These are phyloP conservation scores for Champsocephalus gunnari DNA, from an alignment of 2,797 vertebrate species.

Conservation along the genomic window DNA sequence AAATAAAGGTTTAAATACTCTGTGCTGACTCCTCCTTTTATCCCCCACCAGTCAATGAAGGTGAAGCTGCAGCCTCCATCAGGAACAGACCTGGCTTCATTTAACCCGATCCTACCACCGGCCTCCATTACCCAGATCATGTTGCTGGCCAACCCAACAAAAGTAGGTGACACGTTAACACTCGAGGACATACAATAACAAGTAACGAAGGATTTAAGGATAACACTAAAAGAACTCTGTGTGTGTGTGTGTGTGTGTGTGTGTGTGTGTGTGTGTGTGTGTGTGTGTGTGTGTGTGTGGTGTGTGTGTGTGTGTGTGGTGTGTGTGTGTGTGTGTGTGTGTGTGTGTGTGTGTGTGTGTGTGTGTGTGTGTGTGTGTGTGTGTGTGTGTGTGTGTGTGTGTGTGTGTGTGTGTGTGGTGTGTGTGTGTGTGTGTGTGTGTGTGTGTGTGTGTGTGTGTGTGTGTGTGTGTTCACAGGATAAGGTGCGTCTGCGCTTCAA, in stretches of 20 bases:
- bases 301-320: conserved; percentile 13
- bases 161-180: conserved; percentile 79
- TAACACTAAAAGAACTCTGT: not conserved
- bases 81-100: conserved; percentile 90
- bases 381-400: too few species aligned
- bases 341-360: conserved; percentile 23
- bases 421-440: conserved; percentile 23
- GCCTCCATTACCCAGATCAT: conserved; percentile 96
- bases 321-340: conserved; percentile 25
- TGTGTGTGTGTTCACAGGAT: conserved; percentile 83
- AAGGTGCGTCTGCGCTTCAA: conserved; percentile 95
- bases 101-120: conserved; percentile 93
- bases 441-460: conserved; percentile 27
- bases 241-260: conserved; percentile 21
- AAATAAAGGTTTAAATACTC: not conserved
- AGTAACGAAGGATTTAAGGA: not conserved
- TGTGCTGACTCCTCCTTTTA: not conserved
- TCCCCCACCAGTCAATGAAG: conserved; percentile 91
- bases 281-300: conserved; percentile 19
- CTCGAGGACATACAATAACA: not conserved
- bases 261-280: conserved; percentile 27
- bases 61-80: conserved; percentile 97
- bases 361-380: not conserved
- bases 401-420: conserved; percentile 13
- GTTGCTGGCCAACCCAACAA: conserved; percentile 93